Base-by-base conservation (phyloP, 2,113 vertebrate genomes). In the Dicerorhinus sumatrensis region DNA sequence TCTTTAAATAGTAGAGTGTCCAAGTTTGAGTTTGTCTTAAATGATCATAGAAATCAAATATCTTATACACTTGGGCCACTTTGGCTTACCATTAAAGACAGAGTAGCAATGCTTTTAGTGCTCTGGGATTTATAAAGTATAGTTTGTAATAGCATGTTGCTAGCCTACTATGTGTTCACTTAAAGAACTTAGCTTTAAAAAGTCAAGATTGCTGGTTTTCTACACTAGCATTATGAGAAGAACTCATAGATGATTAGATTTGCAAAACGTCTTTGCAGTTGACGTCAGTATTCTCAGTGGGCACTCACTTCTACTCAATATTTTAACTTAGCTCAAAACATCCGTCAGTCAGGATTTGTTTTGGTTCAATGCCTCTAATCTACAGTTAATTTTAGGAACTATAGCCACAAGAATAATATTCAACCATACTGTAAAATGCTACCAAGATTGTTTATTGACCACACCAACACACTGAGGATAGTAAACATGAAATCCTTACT, bases 341-440 rank as follows among this genome's bases (percentile, higher is more conserved):
- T 75, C 91, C 60, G 3, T 95, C 10, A 39, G 21, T 81, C 11
- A 0, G 58, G 29, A 88, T 96, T 95, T 97, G 94, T 91, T 95
- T 96, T 86, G 82, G 51, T 95, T 96, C 63, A 89, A 84, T 97
- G n/a, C 60, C 51, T 97, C 69, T 72, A 96, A 77, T 29, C 88
- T 94, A 81, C 62, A 85, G 88, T 93, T 97, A 63, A 95, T 97
- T 96, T 96, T 67, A 54, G 73, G 60, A 93, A 92, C 33, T 86
- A 86, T 67, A 89, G 25, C 31, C 67, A 87, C 48, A 58, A 91
- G 14, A 89, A 72, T 89, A 97, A 88, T 70, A 86, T 73, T 94
- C 48, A 39, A 25, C 46, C 11, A 65, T 48, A 83, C 72, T 76
- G 4, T 89, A 86, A 97, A 89, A 54, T 90, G 36, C 46, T 67